Percentiles rank a stretch among this genome's conserved stretches.
phyloP scores from a whole-genome alignment of 2,797 vertebrate species.

The Anabacerthia variegaticeps region DNA sequence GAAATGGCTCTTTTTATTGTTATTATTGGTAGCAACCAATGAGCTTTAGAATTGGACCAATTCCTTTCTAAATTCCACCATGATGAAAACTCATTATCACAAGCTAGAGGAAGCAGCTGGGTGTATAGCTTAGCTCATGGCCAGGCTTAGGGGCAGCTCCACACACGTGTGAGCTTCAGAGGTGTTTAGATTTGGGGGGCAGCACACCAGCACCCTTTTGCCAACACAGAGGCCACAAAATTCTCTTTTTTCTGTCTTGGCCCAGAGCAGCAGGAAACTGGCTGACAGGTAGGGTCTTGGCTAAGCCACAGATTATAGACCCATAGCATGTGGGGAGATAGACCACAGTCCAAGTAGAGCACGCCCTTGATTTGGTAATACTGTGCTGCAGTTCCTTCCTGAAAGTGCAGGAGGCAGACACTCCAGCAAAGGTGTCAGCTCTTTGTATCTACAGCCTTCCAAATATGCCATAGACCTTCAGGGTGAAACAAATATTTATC shows the following conservation, averaged over 20 bases:
- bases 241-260: background rate
- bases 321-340: background rate
- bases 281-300: background rate
- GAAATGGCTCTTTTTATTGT: slow-evolving; percentile 49
- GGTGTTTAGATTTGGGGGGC: background rate
- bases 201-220: background rate
- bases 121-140: background rate
- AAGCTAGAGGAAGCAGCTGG: slow-evolving; percentile 30
- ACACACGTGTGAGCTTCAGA: background rate
- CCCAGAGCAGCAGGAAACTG: background rate
- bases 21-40: slow-evolving; percentile 39
- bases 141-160: background rate
- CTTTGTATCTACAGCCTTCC: background rate
- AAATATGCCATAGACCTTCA: background rate
- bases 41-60: slow-evolving; percentile 53
- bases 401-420: background rate
- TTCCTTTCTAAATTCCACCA: slow-evolving; percentile 39
- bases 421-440: background rate
- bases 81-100: slow-evolving; percentile 11
- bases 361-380: background rate
- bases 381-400: background rate
- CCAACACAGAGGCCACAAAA: background rate
- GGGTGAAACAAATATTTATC: background rate
- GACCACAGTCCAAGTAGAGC: background rate
- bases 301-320: background rate